Percentiles rank a stretch among this genome's conserved stretches.
phyloP scores from a whole-genome alignment of 1,140 invertebrate species.

The Apis cerana region DNA sequence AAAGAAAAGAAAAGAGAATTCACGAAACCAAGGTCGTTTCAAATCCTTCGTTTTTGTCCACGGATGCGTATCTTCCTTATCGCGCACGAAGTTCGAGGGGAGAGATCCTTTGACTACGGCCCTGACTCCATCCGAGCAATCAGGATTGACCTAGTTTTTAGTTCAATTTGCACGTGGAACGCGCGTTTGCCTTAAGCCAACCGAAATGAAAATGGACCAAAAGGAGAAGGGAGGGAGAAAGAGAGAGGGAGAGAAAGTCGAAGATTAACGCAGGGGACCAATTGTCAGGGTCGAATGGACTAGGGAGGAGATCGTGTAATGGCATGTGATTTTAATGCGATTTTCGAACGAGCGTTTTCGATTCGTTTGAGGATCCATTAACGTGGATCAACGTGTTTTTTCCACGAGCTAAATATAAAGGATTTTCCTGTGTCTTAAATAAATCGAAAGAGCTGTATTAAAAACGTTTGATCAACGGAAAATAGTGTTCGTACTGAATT shows the following conservation, averaged over 20 bases:
- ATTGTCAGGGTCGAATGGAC: not conserved
- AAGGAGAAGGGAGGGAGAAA: not conserved
- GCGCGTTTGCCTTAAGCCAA: slow-evolving; percentile 62
- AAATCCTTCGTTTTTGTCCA: slow-evolving; percentile 23
- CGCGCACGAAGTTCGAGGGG: slow-evolving; percentile 13
- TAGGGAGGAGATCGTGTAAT: not conserved
- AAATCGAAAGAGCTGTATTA: too few relatives aligned
- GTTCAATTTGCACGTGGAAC: slow-evolving; percentile 63
- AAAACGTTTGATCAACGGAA: too few relatives aligned
- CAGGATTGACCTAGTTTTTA: slow-evolving; percentile 68
- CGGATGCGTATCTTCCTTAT: slow-evolving; percentile 35
- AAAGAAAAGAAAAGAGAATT: not conserved
- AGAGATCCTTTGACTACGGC: slow-evolving; percentile 58
- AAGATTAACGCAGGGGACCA: not conserved
- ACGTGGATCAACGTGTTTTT: too few relatives aligned
- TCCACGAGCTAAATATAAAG: too few relatives aligned
- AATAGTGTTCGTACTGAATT: too few relatives aligned
- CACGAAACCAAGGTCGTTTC: slow-evolving; percentile 24
- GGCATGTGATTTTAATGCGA: too few relatives aligned
- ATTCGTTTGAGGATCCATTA: too few relatives aligned
- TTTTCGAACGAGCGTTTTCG: too few relatives aligned
- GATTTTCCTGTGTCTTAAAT: too few relatives aligned
- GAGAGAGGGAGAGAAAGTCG: too few relatives aligned
- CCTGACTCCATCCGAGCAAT: slow-evolving; percentile 62
- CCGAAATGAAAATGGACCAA: slow-evolving; percentile 60